A percentile compares a stretch with the other conserved stretches of the same genome.
phyloP scores from a whole-genome alignment of 2,797 vertebrate genomes.

The Limosa lapponica region DNA sequence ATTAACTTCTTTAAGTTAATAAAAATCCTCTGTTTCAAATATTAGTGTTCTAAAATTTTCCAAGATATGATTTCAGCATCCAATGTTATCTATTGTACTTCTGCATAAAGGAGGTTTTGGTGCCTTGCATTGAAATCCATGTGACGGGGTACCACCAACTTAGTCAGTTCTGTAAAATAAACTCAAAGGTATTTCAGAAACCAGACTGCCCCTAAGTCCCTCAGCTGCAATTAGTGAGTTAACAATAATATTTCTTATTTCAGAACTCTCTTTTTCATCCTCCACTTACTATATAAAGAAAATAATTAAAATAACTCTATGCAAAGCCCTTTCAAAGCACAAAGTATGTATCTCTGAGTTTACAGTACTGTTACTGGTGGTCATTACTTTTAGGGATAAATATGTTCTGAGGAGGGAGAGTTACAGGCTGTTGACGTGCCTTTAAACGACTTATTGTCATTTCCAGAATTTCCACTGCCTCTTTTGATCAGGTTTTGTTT shows the following conservation, averaged over 20 bases:
- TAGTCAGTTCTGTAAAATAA: conserved; percentile 40
- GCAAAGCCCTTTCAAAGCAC: conserved; percentile 23
- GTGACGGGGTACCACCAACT: conserved; percentile 38
- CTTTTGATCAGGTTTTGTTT: not conserved
- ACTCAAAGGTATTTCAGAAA: conserved; percentile 38
- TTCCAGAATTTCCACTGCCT: not conserved
- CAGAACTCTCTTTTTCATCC: conserved; percentile 39
- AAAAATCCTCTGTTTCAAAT: not conserved
- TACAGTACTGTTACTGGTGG: not conserved
- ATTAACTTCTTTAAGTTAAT: not conserved
- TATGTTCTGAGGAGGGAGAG: not conserved
- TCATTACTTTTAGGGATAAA: conserved; percentile 6
- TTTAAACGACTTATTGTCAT: conserved; percentile 23
- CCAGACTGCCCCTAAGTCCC: conserved; percentile 28
- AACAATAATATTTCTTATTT: conserved; percentile 64
- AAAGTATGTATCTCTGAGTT: conserved; percentile 13
- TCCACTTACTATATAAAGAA: conserved; percentile 36
- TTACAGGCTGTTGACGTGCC: conserved; percentile 4
- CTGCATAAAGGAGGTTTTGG: not conserved
- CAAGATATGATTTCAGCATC: not conserved
- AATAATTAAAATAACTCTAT: conserved; percentile 59
- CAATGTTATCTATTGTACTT: not conserved
- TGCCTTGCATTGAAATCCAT: conserved; percentile 26
- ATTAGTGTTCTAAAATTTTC: not conserved
- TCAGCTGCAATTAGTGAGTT: conserved; percentile 54